Percentiles rank a stretch among this genome's conserved stretches.
Conservation (phyloP, 2,797 vertebrate species). For the Gadopsis bispinosus region DNA sequence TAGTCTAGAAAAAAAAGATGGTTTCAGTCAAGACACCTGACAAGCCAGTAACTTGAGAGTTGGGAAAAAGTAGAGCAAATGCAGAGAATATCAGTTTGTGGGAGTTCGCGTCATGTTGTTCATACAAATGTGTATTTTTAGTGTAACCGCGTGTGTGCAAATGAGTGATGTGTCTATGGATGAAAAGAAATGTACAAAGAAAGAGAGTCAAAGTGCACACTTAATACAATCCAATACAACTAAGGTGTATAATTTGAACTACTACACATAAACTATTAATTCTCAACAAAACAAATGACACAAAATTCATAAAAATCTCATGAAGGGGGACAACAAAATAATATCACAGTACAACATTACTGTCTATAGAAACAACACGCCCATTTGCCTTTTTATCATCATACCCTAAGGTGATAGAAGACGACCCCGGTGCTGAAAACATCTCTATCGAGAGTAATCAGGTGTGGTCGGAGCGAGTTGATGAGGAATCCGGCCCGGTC, state of each 20-base stretch:
- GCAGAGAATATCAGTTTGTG: conserved; percentile 37
- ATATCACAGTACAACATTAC: background rate
- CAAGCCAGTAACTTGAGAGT: conserved; percentile 51
- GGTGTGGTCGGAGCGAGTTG: conserved; percentile 91
- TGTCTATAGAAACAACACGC: background rate
- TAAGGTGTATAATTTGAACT: background rate
- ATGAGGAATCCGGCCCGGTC: conserved; percentile 91
- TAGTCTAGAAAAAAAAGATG: conserved; percentile 62
- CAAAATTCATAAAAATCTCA: background rate
- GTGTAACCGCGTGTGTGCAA: conserved; percentile 9
- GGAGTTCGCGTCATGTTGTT: conserved; percentile 36
- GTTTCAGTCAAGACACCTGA: conserved; percentile 70
- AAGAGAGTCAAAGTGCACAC: background rate
- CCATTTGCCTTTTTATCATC: background rate
- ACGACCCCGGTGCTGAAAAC: conserved; percentile 95
- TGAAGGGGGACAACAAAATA: background rate
- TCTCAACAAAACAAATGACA: background rate
- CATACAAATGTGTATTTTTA: conserved; percentile 32
- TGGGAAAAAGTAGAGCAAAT: conserved; percentile 58
- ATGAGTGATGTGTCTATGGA: conserved; percentile 18
- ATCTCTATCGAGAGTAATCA: conserved; percentile 92
- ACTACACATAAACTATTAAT: background rate
- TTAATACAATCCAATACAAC: background rate
- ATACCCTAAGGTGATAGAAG: conserved; percentile 95
- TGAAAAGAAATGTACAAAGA: conserved; percentile 21